Conservation (phyloP, 53 echinoderm and acorn worm species). For the Apostichopus leukothele region DNA sequence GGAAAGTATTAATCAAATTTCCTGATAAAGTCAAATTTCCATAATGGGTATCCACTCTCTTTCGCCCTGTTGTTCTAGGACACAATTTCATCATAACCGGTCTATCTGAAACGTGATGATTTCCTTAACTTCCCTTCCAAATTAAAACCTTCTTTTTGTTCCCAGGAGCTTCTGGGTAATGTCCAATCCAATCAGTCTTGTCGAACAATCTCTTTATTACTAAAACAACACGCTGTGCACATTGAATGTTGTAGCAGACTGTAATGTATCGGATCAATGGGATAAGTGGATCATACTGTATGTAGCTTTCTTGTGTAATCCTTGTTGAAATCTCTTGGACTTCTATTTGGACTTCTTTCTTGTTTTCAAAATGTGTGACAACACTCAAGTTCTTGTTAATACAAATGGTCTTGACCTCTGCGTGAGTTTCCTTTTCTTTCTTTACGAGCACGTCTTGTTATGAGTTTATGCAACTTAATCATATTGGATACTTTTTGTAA, state of each 20-base stretch:
- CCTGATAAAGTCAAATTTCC: not conserved
- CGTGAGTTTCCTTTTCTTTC: not conserved
- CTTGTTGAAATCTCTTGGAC: not conserved
- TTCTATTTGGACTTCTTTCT: too few species aligned
- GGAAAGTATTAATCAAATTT: conserved; percentile 12
- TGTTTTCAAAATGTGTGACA: not conserved
- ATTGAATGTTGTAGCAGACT: not conserved
- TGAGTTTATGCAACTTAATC: too few species aligned
- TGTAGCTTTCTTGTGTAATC: not conserved
- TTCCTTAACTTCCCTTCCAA: not conserved
- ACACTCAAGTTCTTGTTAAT: not conserved
- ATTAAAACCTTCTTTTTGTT: not conserved
- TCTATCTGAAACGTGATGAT: not conserved
- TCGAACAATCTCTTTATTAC: not conserved
- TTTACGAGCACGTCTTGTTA: too few species aligned
- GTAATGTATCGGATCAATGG: not conserved
- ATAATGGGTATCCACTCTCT: not conserved
- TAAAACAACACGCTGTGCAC: not conserved
- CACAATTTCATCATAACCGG: not conserved
- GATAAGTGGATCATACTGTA: not conserved
- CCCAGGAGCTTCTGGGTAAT: not conserved
- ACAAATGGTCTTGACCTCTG: not conserved
- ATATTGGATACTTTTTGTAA: too few species aligned
- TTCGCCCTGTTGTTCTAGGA: not conserved
- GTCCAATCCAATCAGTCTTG: not conserved